A percentile compares a stretch with the other conserved stretches of the same genome.
phyloP scores from a whole-genome alignment of 2,888 invertebrate species.

The Buathra laborator region DNA sequence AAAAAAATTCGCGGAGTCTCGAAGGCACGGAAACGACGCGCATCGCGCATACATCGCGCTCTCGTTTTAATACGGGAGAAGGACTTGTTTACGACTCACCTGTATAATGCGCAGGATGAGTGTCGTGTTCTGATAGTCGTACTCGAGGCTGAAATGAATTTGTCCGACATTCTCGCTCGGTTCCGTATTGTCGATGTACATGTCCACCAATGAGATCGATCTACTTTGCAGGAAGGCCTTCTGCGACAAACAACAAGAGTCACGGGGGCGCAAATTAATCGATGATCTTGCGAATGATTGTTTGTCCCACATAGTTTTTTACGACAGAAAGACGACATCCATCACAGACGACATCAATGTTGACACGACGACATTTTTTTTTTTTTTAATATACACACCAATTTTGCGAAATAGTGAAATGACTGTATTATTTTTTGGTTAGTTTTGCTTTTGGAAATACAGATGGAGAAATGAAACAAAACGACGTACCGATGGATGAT shows the following conservation, averaged over 20 bases:
- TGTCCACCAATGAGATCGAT: constrained; percentile 96
- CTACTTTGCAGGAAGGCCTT: constrained; percentile 94
- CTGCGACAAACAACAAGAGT: constrained; percentile 83
- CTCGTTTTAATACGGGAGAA: too few species aligned
- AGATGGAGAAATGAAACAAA: constrained; percentile 69
- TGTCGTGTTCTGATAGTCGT: constrained; percentile 97
- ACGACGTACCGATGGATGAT: constrained; percentile 91
- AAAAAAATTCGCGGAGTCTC: too few species aligned
- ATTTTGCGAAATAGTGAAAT: constrained; percentile 14
- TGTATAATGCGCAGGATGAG: constrained; percentile 96
- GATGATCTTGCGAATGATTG: constrained; percentile 60
- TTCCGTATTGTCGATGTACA: constrained; percentile 97
- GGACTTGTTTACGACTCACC: constrained; percentile 85
- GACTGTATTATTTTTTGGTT: background rate
- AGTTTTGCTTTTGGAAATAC: background rate
- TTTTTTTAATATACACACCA: background rate
- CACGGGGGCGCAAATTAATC: constrained; percentile 65
- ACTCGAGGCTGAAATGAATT: constrained; percentile 97
- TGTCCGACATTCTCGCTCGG: constrained; percentile 97
- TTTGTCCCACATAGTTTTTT: constrained; percentile 36
- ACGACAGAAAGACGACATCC: constrained; percentile 59
- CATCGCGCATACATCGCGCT: too few species aligned
- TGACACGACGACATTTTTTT: background rate
- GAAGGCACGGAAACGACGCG: too few species aligned
- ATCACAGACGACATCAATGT: constrained; percentile 29